Base-by-base conservation (phyloP, 35 echinoderm and acorn worm genomes). In the Ptychodera flava region DNA sequence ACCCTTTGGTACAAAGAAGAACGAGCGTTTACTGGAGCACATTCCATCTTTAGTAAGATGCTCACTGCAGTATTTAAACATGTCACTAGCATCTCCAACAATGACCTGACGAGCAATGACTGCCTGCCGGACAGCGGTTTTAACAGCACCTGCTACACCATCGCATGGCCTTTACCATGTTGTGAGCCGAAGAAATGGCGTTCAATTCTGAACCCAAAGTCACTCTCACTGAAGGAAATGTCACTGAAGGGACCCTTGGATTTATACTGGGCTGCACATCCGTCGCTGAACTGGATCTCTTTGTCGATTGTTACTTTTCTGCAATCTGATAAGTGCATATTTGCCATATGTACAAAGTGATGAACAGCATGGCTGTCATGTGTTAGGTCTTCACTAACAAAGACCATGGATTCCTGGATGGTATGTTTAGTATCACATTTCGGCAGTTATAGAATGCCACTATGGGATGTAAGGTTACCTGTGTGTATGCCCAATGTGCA, bases 81-180 rank as follows among this genome's bases (percentile, higher is more conserved):
- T 32, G 1, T 82, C 83, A 1, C 86, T 33, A 89, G 93, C 83
- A 52, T 80, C 83, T 76, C 85, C 89, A 16, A 95, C 90, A 28
- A 89, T 80, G 1, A 85, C 90, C 16, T 76, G 80, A 28, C 94
- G 85, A 28, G 91, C 80, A 82, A 45, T 97, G 28, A 97, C 85
- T 29, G 94, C 91, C 0, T 87, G 81, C 32, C 82, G 75, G 27
- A 91, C 94, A 28, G 85, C 80, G 16, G 32, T 90, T 81, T 97
- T 97, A 0, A 97, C 88, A 0, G 92, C 91, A 1, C 85, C 94
- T 82, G 85, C 92, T 34, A 92, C 94, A 14, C 94, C 94, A 93
- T 97, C 94, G 78, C 94, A 92, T 14, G 94, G 77, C 94, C 94
- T 35, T 93, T 97, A 0, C 91, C 91, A 88, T 93, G 94, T 82